These are phyloP conservation scores for Oedothorax gibbosus DNA, from an alignment of 1,140 invertebrate genomes.

Conservation along the genomic window DNA sequence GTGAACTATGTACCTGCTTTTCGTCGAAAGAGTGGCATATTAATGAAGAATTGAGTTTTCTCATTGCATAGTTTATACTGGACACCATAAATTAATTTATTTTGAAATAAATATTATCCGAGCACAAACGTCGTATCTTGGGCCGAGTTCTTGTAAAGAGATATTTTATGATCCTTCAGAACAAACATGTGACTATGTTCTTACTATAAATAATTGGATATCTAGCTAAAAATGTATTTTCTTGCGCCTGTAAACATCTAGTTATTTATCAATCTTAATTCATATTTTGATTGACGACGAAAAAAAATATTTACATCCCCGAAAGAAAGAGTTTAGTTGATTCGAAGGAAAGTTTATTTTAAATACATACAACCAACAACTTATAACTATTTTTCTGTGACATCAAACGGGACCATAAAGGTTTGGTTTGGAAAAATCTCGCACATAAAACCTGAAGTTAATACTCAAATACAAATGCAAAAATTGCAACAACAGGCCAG, in stretches of 20 bases:
- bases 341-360: too few species aligned
- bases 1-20: slow-evolving; percentile 25
- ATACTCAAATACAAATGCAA: too few species aligned
- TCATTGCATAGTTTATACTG: slow-evolving; percentile 46
- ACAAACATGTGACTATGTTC: not conserved
- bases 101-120: not conserved
- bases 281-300: slow-evolving; percentile 26
- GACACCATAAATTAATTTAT: slow-evolving; percentile 24
- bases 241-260: too few species aligned
- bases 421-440: too few species aligned
- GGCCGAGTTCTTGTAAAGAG: not conserved
- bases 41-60: slow-evolving; percentile 18
- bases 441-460: too few species aligned
- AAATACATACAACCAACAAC: too few species aligned
- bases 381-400: too few species aligned
- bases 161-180: not conserved
- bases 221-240: too few species aligned
- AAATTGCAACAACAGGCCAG: too few species aligned
- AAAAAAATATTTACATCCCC: slow-evolving; percentile 31
- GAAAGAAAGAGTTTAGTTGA: slow-evolving; percentile 1
- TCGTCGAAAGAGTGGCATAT: slow-evolving; percentile 47
- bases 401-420: too few species aligned
- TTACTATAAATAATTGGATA: not conserved
- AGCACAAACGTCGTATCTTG: not conserved
- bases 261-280: slow-evolving; percentile 4